A percentile compares a stretch with the other conserved stretches of the same genome.
phyloP scores from a whole-genome alignment of 2,797 vertebrate genomes.

The Morus bassanus region DNA sequence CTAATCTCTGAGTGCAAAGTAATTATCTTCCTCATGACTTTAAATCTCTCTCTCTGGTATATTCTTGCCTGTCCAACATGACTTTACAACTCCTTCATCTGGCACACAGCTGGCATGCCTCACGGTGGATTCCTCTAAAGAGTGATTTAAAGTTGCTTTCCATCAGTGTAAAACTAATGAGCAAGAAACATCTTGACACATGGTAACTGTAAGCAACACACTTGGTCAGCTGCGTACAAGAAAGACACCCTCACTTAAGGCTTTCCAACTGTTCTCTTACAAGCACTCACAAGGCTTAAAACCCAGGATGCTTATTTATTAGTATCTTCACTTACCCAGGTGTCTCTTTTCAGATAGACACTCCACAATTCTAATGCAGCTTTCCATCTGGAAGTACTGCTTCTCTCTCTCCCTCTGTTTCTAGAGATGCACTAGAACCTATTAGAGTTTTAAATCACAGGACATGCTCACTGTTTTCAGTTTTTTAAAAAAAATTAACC shows the following conservation, averaged over 20 bases:
- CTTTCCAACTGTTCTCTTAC: slow-evolving; percentile 51
- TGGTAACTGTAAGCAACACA: slow-evolving; percentile 57
- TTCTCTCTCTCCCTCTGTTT: not conserved
- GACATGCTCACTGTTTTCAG: not conserved
- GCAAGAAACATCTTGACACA: slow-evolving; percentile 66
- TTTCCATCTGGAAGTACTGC: slow-evolving; percentile 24
- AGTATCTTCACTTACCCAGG: slow-evolving; percentile 41
- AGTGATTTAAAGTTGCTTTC: slow-evolving; percentile 72
- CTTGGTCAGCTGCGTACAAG: slow-evolving; percentile 52
- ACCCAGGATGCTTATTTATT: slow-evolving; percentile 47
- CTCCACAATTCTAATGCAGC: not conserved
- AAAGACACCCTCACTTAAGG: slow-evolving; percentile 44
- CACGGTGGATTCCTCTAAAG: slow-evolving; percentile 67
- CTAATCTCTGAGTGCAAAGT: slow-evolving; percentile 67
- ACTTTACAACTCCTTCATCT: slow-evolving; percentile 71
- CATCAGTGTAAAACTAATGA: slow-evolving; percentile 71
- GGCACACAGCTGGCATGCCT: slow-evolving; percentile 70
- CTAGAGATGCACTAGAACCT: not conserved
- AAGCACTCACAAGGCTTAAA: slow-evolving; percentile 13
- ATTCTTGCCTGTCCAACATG: slow-evolving; percentile 58
- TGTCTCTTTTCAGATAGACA: slow-evolving; percentile 51
- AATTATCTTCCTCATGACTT: slow-evolving; percentile 71
- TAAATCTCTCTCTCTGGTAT: slow-evolving; percentile 71
- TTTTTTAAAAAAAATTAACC: not conserved
- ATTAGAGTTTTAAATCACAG: not conserved